phyloP scores from a whole-genome alignment of 2,888 invertebrate species.

The Amiota mariae region DNA sequence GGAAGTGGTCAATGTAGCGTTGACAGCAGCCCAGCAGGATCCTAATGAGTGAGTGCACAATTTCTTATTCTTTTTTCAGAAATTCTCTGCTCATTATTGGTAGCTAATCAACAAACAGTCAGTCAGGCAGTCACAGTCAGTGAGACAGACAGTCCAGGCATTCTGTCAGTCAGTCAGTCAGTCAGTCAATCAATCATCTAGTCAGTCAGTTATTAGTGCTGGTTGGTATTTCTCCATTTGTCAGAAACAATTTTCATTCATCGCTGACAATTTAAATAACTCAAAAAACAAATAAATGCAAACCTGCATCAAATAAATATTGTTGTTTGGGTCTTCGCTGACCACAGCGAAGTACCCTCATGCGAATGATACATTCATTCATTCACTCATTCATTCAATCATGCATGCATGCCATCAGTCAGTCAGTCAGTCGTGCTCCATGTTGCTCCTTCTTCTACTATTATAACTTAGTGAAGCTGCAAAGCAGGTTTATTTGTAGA shows the following conservation, averaged over 20 bases:
- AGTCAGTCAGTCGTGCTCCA: not conserved
- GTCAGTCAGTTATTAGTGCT: too few species aligned
- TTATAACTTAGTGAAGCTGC: too few species aligned
- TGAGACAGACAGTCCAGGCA: too few species aligned
- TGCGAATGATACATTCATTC: not conserved
- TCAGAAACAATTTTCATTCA: conserved; percentile 58
- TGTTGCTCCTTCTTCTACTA: too few species aligned
- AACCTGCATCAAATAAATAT: conserved; percentile 40
- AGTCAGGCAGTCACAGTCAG: not conserved
- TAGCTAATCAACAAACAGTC: too few species aligned
- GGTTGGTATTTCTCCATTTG: conserved; percentile 55
- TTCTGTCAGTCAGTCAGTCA: not conserved
- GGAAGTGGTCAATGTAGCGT: conserved; percentile 40
- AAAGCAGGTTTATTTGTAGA: conserved; percentile 33
- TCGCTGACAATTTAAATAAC: conserved; percentile 63
- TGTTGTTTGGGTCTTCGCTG: conserved; percentile 38
- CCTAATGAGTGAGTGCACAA: conserved; percentile 61
- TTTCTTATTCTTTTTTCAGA: conserved; percentile 33
- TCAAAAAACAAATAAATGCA: conserved; percentile 47
- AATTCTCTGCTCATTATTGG: too few species aligned
- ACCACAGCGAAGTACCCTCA: not conserved
- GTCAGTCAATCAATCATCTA: not conserved
- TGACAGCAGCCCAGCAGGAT: conserved; percentile 57
- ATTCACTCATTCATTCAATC: not conserved
- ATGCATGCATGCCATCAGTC: not conserved